These are phyloP conservation scores for Icerya purchasi DNA, from an alignment of 2,888 invertebrate genomes.

Conservation along the genomic window DNA sequence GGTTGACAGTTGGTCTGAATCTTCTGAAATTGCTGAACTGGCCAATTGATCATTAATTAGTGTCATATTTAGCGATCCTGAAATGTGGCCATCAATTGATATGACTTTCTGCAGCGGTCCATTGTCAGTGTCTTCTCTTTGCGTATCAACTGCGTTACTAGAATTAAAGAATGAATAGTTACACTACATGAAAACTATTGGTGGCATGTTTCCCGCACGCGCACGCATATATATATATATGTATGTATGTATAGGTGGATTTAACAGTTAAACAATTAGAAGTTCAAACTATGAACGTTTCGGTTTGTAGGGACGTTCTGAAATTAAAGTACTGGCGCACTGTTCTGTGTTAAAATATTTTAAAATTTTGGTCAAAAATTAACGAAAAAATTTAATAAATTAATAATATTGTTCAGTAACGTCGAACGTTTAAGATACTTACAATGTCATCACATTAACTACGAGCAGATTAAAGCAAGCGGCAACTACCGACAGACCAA, in stretches of 20 bases:
- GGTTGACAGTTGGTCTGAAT: not conserved
- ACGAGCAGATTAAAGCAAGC: conserved; percentile 95
- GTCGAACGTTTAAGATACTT: conserved; percentile 11
- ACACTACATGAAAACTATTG: not conserved
- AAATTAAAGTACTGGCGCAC: too few relatives aligned
- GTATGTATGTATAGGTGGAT: not conserved
- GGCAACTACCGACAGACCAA: conserved; percentile 93
- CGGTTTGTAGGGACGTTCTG: too few relatives aligned
- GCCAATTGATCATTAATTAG: not conserved
- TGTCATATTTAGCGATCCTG: not conserved
- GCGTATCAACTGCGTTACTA: not conserved
- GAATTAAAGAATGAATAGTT: too few relatives aligned
- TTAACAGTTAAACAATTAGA: too few relatives aligned
- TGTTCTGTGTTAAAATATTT: too few relatives aligned
- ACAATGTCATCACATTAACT: conserved; percentile 79
- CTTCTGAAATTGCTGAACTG: not conserved
- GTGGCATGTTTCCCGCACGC: not conserved
- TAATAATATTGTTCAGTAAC: too few relatives aligned
- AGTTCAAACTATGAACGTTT: too few relatives aligned
- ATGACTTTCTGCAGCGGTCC: not conserved
- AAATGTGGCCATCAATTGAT: not conserved
- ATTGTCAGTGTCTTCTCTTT: not conserved
- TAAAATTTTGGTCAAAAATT: too few relatives aligned
- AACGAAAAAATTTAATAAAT: too few relatives aligned
- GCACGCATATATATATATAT: not conserved